Percentiles rank a stretch among this genome's conserved stretches.
Evolutionary conservation across 2,113 vertebrate species (phyloP).

Genomic region (Chascanopsetta lugubris): DNA sequence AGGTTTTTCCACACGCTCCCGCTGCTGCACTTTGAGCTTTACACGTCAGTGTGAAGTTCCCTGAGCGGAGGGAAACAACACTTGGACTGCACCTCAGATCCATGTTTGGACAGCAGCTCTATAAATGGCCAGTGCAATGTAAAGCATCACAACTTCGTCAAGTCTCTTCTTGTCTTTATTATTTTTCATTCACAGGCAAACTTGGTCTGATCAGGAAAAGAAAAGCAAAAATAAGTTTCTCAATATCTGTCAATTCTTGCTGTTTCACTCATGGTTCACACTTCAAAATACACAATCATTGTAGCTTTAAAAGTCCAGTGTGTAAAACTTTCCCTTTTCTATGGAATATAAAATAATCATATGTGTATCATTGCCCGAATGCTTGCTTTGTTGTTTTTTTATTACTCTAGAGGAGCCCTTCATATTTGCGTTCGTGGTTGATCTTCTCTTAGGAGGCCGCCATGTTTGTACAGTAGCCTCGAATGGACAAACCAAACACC

Average conservation of each 20-base stretch:
- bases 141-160: constrained; percentile 48
- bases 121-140: constrained; percentile 23
- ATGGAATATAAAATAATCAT: no score
- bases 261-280: constrained; percentile 42
- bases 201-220: constrained; percentile 26
- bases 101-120: constrained; percentile 12
- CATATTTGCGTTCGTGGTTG: no score
- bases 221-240: constrained; percentile 20
- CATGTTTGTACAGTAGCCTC: no score
- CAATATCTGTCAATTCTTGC: neutral
- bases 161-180: constrained; percentile 62
- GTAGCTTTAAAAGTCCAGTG: constrained; percentile 17
- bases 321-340: no score
- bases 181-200: constrained; percentile 57
- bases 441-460: no score
- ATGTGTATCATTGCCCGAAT: no score
- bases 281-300: constrained; percentile 42
- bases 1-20: constrained; percentile 19
- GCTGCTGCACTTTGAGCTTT: constrained; percentile 36
- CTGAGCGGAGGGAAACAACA: constrained; percentile 29
- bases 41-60: constrained; percentile 40
- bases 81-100: neutral
- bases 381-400: no score
- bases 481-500: no score
- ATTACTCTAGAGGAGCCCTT: no score